Percentiles rank a stretch among this genome's conserved stretches.
These are phyloP conservation scores for Lepidocyrtoides sp. DNA, from an alignment of 2,888 invertebrate genomes.

Conservation along the genomic window DNA sequence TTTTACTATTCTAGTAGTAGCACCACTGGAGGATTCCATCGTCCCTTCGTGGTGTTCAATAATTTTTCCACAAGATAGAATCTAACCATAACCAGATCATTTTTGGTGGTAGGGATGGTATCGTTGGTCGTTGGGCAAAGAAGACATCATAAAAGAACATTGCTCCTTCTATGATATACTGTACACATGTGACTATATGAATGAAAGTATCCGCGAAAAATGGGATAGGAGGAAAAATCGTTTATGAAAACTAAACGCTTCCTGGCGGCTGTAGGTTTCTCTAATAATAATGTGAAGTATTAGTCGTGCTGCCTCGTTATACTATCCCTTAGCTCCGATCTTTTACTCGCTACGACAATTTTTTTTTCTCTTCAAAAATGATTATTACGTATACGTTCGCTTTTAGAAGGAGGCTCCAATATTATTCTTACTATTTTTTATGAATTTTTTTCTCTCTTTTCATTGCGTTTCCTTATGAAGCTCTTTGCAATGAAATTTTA, in stretches of 20 bases:
- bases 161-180: not conserved
- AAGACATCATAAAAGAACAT: conserved; percentile 27
- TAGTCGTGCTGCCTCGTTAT: too few species aligned
- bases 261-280: not conserved
- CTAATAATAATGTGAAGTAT: not conserved
- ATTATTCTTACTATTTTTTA: too few species aligned
- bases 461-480: too few species aligned
- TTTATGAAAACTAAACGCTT: conserved; percentile 27
- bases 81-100: not conserved
- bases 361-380: too few species aligned
- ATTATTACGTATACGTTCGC: too few species aligned
- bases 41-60: conserved; percentile 10
- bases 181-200: too few species aligned
- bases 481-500: too few species aligned
- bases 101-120: conserved; percentile 3
- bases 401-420: too few species aligned
- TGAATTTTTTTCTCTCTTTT: too few species aligned
- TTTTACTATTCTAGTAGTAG: conserved; percentile 1
- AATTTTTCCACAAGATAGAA: conserved; percentile 42
- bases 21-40: not conserved
- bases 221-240: not conserved
- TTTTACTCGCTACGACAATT: too few species aligned
- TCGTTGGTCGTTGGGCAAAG: conserved; percentile 3
- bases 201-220: too few species aligned
- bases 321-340: too few species aligned